Evolutionary conservation across 1,140 invertebrate species (phyloP).

Genomic region (Eulimnadia texana): DNA sequence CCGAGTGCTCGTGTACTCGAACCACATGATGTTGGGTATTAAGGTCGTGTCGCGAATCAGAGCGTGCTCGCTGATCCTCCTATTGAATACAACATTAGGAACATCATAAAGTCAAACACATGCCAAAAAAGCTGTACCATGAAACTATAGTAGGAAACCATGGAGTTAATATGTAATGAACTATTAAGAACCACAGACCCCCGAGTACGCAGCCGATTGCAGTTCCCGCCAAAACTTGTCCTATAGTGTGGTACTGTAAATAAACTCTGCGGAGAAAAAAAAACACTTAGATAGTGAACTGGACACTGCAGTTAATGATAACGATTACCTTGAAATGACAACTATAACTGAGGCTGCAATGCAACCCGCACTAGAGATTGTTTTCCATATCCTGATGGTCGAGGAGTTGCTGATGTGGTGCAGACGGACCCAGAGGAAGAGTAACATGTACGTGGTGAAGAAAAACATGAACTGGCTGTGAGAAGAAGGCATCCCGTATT

Average conservation of each 20-base stretch:
- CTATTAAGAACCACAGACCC: constrained; percentile 58
- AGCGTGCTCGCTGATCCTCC: constrained; percentile 71
- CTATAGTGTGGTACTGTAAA: constrained; percentile 68
- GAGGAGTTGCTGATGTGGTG: constrained; percentile 10
- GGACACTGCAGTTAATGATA: too few species aligned
- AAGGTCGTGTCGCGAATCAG: constrained; percentile 76
- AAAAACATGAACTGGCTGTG: constrained; percentile 90
- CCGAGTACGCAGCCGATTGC: constrained; percentile 52
- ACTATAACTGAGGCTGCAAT: constrained; percentile 44
- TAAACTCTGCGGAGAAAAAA: constrained; percentile 46
- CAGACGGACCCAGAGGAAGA: constrained; percentile 68
- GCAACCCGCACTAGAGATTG: constrained; percentile 45
- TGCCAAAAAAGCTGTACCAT: too few species aligned
- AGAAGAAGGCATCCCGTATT: constrained; percentile 89
- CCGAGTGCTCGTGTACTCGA: constrained; percentile 78
- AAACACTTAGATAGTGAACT: background rate
- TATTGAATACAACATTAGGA: too few species aligned
- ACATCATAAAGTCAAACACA: too few species aligned
- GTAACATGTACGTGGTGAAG: constrained; percentile 67
- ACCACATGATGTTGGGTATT: constrained; percentile 88
- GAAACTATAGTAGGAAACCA: constrained; percentile 70
- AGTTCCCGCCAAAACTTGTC: constrained; percentile 65
- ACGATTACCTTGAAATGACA: constrained; percentile 40
- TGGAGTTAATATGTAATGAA: constrained; percentile 64
- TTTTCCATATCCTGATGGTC: constrained; percentile 39